phyloP scores from a whole-genome alignment of 2,797 vertebrate genomes.

The Xenops minutus region DNA sequence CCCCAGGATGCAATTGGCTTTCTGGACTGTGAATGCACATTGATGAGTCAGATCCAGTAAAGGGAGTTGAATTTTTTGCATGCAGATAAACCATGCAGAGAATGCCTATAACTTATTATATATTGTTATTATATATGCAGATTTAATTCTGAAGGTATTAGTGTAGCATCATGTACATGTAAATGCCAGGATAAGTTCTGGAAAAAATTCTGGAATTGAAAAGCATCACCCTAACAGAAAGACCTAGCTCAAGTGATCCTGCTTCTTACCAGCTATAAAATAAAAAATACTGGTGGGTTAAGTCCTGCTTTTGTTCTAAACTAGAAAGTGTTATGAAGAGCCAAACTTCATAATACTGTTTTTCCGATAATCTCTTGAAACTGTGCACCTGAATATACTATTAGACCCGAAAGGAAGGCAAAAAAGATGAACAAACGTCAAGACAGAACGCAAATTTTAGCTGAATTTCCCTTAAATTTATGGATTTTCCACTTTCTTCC shows the following conservation, averaged over 20 bases:
- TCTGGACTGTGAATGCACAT: rapidly evolving
- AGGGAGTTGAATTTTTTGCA: neutral
- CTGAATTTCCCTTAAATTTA: neutral
- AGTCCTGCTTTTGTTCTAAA: neutral
- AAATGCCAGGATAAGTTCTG: neutral
- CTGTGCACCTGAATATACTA: neutral
- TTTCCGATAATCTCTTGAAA: neutral
- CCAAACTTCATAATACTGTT: neutral
- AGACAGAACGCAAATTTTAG: neutral
- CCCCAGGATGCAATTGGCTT: rapidly evolving
- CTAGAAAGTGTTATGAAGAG: neutral
- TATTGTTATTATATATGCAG: neutral
- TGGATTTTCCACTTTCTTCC: neutral
- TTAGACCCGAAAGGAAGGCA: neutral
- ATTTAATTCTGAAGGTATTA: neutral
- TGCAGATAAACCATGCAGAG: neutral
- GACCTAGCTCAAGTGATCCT: neutral
- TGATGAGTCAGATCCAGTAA: neutral
- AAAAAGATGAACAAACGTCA: neutral
- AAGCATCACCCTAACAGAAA: neutral
- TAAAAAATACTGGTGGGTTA: neutral
- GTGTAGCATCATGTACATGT: neutral
- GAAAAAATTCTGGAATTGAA: neutral
- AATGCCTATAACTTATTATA: neutral
- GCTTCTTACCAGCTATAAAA: neutral